Evolutionary conservation across 2,888 invertebrate species (phyloP), one percentile per base, ranked within the genome.

Genomic region (Spisula solida): DNA sequence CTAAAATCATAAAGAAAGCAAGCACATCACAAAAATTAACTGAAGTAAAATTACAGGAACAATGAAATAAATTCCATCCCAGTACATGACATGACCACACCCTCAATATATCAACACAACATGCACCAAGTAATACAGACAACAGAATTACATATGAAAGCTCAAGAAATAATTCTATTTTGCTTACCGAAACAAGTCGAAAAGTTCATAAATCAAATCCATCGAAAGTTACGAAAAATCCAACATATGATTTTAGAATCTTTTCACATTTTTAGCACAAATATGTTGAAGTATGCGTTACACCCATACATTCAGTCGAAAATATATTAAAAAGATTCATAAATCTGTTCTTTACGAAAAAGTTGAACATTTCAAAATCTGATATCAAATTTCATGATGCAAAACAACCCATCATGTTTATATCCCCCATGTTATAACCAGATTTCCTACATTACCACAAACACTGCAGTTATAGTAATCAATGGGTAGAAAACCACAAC

Each of bases 301-400:
- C 60, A 1, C n/a, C 25, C n/a, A 25, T 66, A 25, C 60, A 66
- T 66, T 66, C 10, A 25, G 60, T 66, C 60, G 60, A 66, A 66
- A 66, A 66, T 8, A 66, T 66, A n/a, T 66, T 25, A 25, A 60
- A 51, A 66, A 66, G 60, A 66, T 66, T 66, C 60, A 66, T 66
- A 66, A 56, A 66, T 66, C 60, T n/a, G 10, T 25, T 4, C 10
- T 66, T 66, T 25, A 25, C 60, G 25, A 66, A 66, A 66, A 66
- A 25, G n/a, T 66, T 66, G 25, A 66, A 60, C 20, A 60, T 25
- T 66, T 25, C 25, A 10, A 66, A 66, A 66, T 66, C 60, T 66
- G 25, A 25, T 66, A 12, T 25, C 25, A 66, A 66, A 66, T 66
- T 66, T 66, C 60, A 66, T 66, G 25, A 66, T 66, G 60, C 60